Conservation (phyloP, 2,113 vertebrate genomes). For the Crypturellus undulatus region DNA sequence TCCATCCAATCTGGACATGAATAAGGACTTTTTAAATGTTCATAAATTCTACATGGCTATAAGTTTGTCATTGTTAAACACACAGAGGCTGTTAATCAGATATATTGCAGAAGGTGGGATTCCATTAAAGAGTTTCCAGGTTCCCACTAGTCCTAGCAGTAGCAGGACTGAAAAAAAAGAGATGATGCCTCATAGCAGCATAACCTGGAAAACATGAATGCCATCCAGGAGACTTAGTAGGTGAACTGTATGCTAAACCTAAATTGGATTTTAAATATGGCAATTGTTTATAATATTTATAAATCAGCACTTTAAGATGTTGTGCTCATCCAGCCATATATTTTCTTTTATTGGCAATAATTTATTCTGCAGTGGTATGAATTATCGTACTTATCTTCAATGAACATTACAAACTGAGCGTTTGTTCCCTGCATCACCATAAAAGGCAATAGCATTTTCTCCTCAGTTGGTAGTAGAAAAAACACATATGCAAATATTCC, state of each 20-base stretch:
- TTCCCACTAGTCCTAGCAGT: background rate
- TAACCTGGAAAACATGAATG: background rate
- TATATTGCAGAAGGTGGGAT: background rate
- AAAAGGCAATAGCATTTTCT: background rate
- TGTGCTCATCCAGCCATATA: background rate
- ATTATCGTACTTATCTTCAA: background rate
- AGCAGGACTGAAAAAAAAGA: background rate
- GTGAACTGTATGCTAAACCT: background rate
- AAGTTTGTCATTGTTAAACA: background rate
- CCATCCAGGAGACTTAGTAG: background rate
- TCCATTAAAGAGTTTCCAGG: background rate
- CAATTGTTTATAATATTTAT: background rate
- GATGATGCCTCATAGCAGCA: background rate
- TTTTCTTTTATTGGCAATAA: background rate
- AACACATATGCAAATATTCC: background rate
- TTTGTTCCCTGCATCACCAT: background rate
- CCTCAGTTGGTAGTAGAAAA: background rate
- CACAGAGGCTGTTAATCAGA: background rate
- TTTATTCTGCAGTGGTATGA: background rate
- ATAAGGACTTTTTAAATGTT: background rate
- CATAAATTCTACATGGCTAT: background rate
- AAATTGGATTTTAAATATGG: background rate
- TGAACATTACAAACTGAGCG: background rate
- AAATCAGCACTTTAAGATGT: background rate
- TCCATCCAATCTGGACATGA: background rate